These are phyloP conservation scores for Eurypyga helias DNA, from an alignment of 2,113 vertebrate species.

Conservation along the genomic window DNA sequence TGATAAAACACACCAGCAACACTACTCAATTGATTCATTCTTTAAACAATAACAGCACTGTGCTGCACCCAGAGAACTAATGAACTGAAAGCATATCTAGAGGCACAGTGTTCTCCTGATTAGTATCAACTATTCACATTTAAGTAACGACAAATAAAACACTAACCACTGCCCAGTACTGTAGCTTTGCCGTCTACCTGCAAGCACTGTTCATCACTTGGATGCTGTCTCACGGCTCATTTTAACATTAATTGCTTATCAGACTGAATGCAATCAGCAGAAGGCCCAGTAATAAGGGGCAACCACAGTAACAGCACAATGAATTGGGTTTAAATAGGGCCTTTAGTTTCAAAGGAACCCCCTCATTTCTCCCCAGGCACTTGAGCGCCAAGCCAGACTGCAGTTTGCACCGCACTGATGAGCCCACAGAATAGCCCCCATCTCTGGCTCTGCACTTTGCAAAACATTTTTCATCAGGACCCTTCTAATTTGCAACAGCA, in stretches of 20 bases:
- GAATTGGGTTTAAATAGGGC: not conserved
- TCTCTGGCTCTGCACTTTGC: not conserved
- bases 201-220: not conserved
- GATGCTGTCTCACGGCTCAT: not conserved
- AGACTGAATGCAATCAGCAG: not conserved
- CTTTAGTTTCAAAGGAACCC: not conserved
- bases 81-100: not conserved
- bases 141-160: not conserved
- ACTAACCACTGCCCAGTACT: not conserved
- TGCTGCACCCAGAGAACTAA: not conserved
- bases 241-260: not conserved
- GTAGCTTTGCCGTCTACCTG: not conserved
- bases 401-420: not conserved
- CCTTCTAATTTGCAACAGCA: constrained; percentile 19
- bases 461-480: constrained; percentile 30
- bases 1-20: not conserved
- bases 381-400: fast-evolving
- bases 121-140: not conserved
- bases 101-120: not conserved
- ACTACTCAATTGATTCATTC: not conserved
- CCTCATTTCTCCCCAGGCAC: not conserved
- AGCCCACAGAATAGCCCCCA: not conserved
- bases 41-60: not conserved
- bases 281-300: not conserved
- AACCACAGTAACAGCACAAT: not conserved